A percentile compares a stretch with the other conserved stretches of the same genome.
Evolutionary conservation across 2,888 invertebrate genomes (phyloP).

Genomic region (Megaustenia siamemsis): DNA sequence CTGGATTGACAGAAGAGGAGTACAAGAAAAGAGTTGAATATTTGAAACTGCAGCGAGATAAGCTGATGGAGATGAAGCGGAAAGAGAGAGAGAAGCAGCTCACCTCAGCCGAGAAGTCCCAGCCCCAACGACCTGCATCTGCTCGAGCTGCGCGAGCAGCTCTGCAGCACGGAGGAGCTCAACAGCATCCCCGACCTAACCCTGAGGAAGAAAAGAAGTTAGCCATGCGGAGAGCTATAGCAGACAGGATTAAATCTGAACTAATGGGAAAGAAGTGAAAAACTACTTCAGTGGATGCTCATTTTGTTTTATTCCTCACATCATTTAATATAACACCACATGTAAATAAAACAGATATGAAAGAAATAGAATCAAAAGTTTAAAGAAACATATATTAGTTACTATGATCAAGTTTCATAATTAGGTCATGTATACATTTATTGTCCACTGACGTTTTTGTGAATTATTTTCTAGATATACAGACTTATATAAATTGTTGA

Average conservation of each 20-base stretch:
- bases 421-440: too few relatives aligned
- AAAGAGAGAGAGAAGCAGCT: constrained; percentile 91
- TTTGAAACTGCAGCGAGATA: constrained; percentile 92
- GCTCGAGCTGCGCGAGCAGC: constrained; percentile 87
- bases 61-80: constrained; percentile 92
- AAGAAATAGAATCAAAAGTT: too few relatives aligned
- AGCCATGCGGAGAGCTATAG: constrained; percentile 90
- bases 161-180: constrained; percentile 74
- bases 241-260: constrained; percentile 90
- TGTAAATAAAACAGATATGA: too few relatives aligned
- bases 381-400: too few relatives aligned
- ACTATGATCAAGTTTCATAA: too few relatives aligned
- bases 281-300: neutral
- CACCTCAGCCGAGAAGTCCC: constrained; percentile 83
- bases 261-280: constrained; percentile 85
- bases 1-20: constrained; percentile 75
- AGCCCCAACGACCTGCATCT: constrained; percentile 85
- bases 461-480: too few relatives aligned
- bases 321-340: too few relatives aligned
- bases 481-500: too few relatives aligned
- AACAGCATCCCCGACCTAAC: constrained; percentile 55
- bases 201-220: constrained; percentile 83
- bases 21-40: constrained; percentile 86
- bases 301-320: too few relatives aligned
- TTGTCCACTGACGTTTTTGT: too few relatives aligned